Percentiles rank a stretch among this genome's conserved stretches.
Evolutionary conservation across 2,797 vertebrate genomes (phyloP).

Genomic region (Pogonophryne albipinna): DNA sequence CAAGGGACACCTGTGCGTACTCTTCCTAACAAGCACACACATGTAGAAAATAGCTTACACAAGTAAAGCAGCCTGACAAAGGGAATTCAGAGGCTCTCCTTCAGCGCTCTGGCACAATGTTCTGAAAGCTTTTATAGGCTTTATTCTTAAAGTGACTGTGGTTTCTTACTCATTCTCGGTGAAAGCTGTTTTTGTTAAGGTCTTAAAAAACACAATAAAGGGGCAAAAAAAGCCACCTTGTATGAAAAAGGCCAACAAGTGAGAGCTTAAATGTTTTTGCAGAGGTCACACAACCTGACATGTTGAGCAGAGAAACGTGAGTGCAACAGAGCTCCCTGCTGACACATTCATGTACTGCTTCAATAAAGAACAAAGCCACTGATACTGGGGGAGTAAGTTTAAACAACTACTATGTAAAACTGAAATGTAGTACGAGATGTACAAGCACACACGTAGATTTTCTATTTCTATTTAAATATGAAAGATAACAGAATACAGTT

Average conservation of each 20-base stretch:
- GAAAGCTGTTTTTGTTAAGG: neutral
- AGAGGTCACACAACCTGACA: neutral
- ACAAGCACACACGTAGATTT: too few relatives aligned
- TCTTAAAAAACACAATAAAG: neutral
- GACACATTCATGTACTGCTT: conserved; percentile 33
- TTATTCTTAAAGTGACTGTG: too few relatives aligned
- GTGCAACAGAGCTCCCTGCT: conserved; percentile 52
- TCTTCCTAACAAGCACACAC: conserved; percentile 13
- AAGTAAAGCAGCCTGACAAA: neutral
- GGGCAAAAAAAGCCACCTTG: neutral
- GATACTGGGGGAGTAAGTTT: too few relatives aligned
- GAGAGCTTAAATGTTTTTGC: neutral
- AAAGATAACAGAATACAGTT: neutral
- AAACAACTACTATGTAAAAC: too few relatives aligned
- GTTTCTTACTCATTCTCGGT: neutral
- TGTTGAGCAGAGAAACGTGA: neutral
- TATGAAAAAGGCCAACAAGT: neutral
- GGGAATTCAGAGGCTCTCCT: neutral
- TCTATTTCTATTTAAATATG: neutral
- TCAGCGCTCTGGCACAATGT: neutral
- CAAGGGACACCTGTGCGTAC: conserved; percentile 43
- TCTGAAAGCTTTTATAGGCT: neutral
- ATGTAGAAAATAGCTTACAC: neutral
- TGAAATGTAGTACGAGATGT: too few relatives aligned
- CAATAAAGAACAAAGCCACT: too few relatives aligned